These are phyloP conservation scores for Anolis apletophallus DNA, from an alignment of 2,797 vertebrate species.

Conservation along the genomic window DNA sequence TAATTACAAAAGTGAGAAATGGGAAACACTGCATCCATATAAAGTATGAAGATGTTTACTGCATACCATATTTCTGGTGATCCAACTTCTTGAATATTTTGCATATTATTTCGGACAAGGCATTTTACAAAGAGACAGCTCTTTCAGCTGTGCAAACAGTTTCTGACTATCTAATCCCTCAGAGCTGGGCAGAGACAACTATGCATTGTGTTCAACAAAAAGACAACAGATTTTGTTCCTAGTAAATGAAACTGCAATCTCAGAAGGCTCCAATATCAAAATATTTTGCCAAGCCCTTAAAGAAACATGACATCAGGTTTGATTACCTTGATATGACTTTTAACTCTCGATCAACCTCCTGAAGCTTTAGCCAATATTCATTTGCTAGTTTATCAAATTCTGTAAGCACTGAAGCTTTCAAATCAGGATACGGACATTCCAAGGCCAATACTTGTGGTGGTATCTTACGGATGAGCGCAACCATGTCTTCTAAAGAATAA, in stretches of 20 bases:
- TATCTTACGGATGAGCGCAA: constrained; percentile 63
- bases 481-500: constrained; percentile 67
- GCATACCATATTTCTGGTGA: not conserved
- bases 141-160: constrained; percentile 38
- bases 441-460: constrained; percentile 82
- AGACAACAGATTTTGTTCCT: fast-evolving
- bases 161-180: not conserved
- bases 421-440: constrained; percentile 85
- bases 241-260: constrained; percentile 10
- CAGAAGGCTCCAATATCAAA: not conserved
- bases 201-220: not conserved
- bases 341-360: constrained; percentile 76
- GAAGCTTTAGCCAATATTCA: constrained; percentile 79
- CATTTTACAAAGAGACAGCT: constrained; percentile 24
- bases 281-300: not conserved
- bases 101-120: constrained; percentile 24
- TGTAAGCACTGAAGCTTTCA: constrained; percentile 82
- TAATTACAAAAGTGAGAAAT: not conserved
- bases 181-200: not conserved
- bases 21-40: constrained; percentile 15
- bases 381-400: constrained; percentile 84
- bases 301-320: fast-evolving
- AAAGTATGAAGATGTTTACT: constrained; percentile 11
- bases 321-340: constrained; percentile 80
- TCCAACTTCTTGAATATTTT: constrained; percentile 5